A percentile compares a stretch with the other conserved stretches of the same genome.
phyloP scores from a whole-genome alignment of 2,888 invertebrate genomes.

The Argyresthia albistria region DNA sequence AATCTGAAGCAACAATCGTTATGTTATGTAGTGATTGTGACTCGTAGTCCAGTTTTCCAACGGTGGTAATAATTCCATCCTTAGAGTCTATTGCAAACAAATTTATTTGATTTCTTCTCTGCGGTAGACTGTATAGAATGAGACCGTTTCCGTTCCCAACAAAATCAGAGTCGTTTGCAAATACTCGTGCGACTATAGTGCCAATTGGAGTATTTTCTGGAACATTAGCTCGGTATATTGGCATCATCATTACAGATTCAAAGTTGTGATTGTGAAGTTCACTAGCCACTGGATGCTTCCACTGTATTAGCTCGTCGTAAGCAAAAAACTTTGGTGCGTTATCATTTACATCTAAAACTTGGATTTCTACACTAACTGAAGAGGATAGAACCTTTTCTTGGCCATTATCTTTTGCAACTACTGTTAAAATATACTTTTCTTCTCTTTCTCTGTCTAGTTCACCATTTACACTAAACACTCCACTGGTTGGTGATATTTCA shows the following conservation, averaged over 20 bases:
- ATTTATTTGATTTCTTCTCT: slow-evolving; percentile 73
- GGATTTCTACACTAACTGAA: slow-evolving; percentile 84
- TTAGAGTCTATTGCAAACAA: slow-evolving; percentile 88
- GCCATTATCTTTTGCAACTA: slow-evolving; percentile 84
- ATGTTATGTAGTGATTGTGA: slow-evolving; percentile 78
- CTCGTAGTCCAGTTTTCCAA: slow-evolving; percentile 81
- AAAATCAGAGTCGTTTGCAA: slow-evolving; percentile 89
- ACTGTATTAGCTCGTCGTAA: slow-evolving; percentile 75
- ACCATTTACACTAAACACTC: slow-evolving; percentile 81
- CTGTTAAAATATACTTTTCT: slow-evolving; percentile 79
- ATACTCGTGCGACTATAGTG: slow-evolving; percentile 80
- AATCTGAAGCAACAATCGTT: slow-evolving; percentile 86
- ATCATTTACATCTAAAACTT: slow-evolving; percentile 87
- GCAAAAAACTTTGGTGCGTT: slow-evolving; percentile 86
- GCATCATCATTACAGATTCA: slow-evolving; percentile 70
- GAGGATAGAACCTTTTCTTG: slow-evolving; percentile 74
- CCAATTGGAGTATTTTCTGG: slow-evolving; percentile 84
- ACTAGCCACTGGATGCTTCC: slow-evolving; percentile 60
- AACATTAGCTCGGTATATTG: slow-evolving; percentile 83
- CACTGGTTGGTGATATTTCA: slow-evolving; percentile 77
- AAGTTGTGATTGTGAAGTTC: slow-evolving; percentile 63
- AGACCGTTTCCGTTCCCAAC: slow-evolving; percentile 90
- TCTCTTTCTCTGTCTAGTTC: slow-evolving; percentile 82
- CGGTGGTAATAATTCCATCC: slow-evolving; percentile 85
- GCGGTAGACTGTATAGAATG: slow-evolving; percentile 82